phyloP scores from a whole-genome alignment of 2,888 invertebrate genomes.

The Spilarctia lutea region DNA sequence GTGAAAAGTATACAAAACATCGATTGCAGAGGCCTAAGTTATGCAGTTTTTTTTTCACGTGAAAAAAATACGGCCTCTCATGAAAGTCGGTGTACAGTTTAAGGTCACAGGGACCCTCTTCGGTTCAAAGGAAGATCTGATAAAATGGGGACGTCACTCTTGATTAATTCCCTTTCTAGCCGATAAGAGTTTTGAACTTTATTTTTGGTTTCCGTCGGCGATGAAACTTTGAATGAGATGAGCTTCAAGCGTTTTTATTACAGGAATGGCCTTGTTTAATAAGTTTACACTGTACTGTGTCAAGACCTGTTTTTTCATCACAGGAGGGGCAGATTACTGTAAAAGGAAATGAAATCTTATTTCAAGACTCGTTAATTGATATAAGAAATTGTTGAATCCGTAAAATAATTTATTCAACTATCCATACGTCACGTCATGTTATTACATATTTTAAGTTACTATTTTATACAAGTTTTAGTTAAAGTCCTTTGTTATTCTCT shows the following conservation, averaged over 20 bases:
- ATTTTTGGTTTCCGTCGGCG: conserved; percentile 19
- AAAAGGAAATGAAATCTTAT: not conserved
- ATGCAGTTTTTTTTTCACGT: not conserved
- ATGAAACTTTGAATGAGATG: conserved; percentile 2
- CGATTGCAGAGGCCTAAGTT: not conserved
- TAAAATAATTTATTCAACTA: not conserved
- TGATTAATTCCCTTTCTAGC: conserved; percentile 37
- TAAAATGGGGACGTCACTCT: conserved; percentile 28
- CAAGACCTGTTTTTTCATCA: not conserved
- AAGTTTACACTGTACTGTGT: not conserved
- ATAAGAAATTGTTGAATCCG: not conserved
- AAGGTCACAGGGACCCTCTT: conserved; percentile 13
- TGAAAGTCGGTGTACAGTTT: conserved; percentile 2
- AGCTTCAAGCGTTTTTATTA: conserved; percentile 1
- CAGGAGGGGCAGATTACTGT: not conserved
- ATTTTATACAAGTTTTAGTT: too few species aligned
- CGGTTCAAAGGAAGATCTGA: conserved; percentile 39
- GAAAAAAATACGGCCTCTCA: not conserved
- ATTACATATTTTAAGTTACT: too few species aligned
- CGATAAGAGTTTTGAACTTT: conserved; percentile 44
- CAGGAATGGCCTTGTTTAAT: not conserved
- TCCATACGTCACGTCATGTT: too few species aligned
- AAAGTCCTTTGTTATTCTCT: too few species aligned
- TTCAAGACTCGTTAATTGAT: not conserved
- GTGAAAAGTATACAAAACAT: not conserved